These are phyloP conservation scores for Glandiceps talaboti DNA, from an alignment of 53 echinoderm and acorn worm species.

Conservation along the genomic window DNA sequence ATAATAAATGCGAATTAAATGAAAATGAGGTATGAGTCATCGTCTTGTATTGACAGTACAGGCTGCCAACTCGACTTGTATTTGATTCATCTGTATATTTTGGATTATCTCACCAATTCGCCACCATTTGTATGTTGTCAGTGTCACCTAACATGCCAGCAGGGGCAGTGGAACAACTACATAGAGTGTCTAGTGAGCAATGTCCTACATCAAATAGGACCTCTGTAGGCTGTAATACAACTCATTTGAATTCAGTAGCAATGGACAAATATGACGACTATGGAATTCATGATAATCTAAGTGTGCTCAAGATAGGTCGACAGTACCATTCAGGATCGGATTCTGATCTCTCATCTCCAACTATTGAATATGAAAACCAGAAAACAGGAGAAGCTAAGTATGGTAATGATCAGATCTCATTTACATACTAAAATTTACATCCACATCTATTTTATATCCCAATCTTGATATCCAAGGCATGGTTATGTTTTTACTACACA, in stretches of 20 bases:
- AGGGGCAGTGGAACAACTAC: not conserved
- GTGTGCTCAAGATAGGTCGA: not conserved
- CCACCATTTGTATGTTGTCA: not conserved
- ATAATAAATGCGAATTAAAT: not conserved
- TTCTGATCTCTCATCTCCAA: not conserved
- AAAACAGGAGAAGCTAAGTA: no score
- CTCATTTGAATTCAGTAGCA: not conserved
- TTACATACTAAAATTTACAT: no score
- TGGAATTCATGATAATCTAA: not conserved
- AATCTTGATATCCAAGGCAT: no score
- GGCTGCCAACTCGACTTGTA: not conserved
- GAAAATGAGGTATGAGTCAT: not conserved
- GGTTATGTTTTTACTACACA: no score
- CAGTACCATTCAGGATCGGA: not conserved
- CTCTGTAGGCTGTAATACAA: not conserved
- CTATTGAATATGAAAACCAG: not conserved
- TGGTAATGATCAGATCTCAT: no score
- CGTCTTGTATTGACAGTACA: not conserved
- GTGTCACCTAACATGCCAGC: not conserved
- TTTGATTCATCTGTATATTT: not conserved
- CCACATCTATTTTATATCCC: no score
- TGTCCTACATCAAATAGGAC: not conserved
- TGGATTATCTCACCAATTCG: not conserved
- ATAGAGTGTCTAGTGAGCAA: not conserved
- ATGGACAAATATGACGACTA: not conserved